Base-by-base conservation (phyloP, 2,888 invertebrate species). In the Dynastes grantii region DNA sequence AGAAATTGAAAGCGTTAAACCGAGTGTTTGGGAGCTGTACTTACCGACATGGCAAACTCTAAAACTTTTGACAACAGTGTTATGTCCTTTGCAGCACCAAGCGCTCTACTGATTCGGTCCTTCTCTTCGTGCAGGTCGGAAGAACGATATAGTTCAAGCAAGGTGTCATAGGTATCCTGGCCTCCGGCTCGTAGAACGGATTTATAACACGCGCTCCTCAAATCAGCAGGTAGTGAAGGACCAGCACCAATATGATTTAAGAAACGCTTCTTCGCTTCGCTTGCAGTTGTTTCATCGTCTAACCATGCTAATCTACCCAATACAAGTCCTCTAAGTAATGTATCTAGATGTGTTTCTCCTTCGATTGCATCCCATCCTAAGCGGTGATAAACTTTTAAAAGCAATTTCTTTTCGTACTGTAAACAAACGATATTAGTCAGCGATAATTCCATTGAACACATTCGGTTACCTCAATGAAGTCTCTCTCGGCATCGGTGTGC, bases 61-160 rank as follows among this genome's bases (percentile, higher is more conserved):
- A 96, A 91, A 64, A 96, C 96, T 84, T 93, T 92, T 70, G 91
- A 90, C 79, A 97, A 90, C 78, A 97, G 89, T 32, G 89, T 90
- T 13, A 93, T 92, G 87, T 97, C 93, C 81, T 91, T 92, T 76
- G 96, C 93, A 61, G 95, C 93, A 51, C 98, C 98, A 77, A 98
- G 91, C 4, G 97, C 93, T 79, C 95, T 91, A 78, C 96, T 93
- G 85, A 98, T 95, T 85, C 98, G 92, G 87, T 97, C 96, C 88
- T 97, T 97, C 88, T 98, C 98, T 89, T 98, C 98, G 85, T 97
- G 96, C 83, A 97, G 90, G 89, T 97, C 97, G 5, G 96, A 93
- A 68, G 94, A 93, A 83, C 95, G 92, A 89, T 97, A 96, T 82
- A 97, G 89, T 86, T 92, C 91, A 81, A 97, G 89, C 93, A 98